Conservation (phyloP, 2,888 invertebrate species). For the Agonopterix subpropinquella region DNA sequence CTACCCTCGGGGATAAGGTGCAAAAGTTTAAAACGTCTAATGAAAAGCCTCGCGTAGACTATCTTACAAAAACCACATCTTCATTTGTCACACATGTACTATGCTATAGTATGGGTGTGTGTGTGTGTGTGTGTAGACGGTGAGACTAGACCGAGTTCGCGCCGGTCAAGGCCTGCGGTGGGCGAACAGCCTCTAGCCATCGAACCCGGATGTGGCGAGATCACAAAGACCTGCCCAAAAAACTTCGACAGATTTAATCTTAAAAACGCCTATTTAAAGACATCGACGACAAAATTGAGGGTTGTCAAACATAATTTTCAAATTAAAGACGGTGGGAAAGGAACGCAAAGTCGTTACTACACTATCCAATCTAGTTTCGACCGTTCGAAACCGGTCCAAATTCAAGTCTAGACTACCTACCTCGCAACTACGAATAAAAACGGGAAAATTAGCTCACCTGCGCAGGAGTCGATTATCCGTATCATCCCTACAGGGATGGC, state of each 20-base stretch:
- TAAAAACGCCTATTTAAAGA: not conserved
- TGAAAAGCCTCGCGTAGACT: no score
- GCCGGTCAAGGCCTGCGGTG: slow-evolving; percentile 68
- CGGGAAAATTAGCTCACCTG: slow-evolving; percentile 4
- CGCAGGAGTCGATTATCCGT: not conserved
- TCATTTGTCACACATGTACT: no score
- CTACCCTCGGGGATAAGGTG: no score
- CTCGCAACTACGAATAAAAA: not conserved
- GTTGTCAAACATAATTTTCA: not conserved
- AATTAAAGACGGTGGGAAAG: not conserved
- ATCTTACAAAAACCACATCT: no score
- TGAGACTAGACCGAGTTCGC: slow-evolving; percentile 37
- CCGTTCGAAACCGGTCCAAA: slow-evolving; percentile 20
- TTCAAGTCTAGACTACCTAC: slow-evolving; percentile 11
- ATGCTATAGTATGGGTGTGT: not conserved
- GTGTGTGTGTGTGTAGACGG: not conserved
- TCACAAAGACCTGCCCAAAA: slow-evolving; percentile 22
- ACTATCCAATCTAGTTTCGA: slow-evolving; percentile 17
- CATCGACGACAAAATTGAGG: not conserved
- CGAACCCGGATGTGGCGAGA: slow-evolving; percentile 58
- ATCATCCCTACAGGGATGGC: not conserved
- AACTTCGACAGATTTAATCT: slow-evolving; percentile 6
- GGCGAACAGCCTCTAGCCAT: slow-evolving; percentile 46
- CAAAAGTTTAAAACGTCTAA: no score
- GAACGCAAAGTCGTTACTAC: not conserved